These are phyloP conservation scores for Drosophila sordidula DNA, from an alignment of 2,888 invertebrate genomes.

Conservation along the genomic window DNA sequence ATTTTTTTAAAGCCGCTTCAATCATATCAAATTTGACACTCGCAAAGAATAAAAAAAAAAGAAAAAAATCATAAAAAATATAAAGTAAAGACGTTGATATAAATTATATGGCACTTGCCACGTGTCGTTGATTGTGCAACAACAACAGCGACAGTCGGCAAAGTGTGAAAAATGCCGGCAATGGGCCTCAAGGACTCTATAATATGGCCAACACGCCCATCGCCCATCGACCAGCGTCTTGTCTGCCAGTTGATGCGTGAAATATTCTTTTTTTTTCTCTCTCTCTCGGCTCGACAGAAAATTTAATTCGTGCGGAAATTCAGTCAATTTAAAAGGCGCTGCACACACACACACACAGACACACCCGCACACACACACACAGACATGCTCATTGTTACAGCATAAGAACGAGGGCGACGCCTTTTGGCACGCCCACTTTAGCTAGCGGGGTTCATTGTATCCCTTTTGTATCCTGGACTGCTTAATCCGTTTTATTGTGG, in stretches of 20 bases:
- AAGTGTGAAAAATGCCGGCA: conserved; percentile 77
- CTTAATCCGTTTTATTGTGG: conserved; percentile 80
- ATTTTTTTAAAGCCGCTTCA: conserved; percentile 10
- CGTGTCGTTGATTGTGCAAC: conserved; percentile 73
- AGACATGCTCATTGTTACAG: conserved; percentile 7
- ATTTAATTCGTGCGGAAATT: conserved; percentile 81
- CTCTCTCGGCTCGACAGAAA: conserved; percentile 38
- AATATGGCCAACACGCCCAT: conserved; percentile 62
- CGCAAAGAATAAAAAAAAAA: conserved; percentile 12
- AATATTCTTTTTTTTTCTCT: conserved; percentile 66
- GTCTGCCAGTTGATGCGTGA: conserved; percentile 70
- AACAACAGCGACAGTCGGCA: conserved; percentile 18
- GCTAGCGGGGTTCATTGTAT: conserved; percentile 69
- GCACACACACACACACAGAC: conserved; percentile 26
- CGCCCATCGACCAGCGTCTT: conserved; percentile 45
- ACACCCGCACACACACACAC: conserved; percentile 10
- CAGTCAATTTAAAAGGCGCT: conserved; percentile 71
- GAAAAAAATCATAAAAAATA: conserved; percentile 13
- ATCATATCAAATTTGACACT: conserved; percentile 54
- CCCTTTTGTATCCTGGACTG: conserved; percentile 54
- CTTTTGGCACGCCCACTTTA: conserved; percentile 45
- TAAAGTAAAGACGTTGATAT: conserved; percentile 49
- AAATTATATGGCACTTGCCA: conserved; percentile 78
- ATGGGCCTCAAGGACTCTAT: conserved; percentile 69
- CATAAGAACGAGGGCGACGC: conserved; percentile 35